Conservation (phyloP, 2,888 invertebrate species). For the Lithophane semibrunnea region DNA sequence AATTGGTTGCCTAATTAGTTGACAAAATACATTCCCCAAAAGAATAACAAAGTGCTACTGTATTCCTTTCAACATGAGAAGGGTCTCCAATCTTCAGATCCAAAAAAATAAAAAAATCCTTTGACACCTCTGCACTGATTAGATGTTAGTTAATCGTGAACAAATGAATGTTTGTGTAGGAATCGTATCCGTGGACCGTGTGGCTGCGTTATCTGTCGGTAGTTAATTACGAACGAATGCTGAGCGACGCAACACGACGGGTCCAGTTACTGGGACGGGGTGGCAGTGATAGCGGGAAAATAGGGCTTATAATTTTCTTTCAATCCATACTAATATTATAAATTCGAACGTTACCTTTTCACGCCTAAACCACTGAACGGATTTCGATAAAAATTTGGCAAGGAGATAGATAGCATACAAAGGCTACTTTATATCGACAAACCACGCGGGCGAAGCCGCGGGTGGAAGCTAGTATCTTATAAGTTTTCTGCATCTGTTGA, state of each 20-base stretch:
- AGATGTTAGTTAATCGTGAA: conserved; percentile 51
- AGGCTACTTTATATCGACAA: too few relatives aligned
- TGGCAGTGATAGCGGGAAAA: conserved; percentile 23
- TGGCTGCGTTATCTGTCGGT: conserved; percentile 51
- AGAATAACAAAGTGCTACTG: conserved; percentile 45
- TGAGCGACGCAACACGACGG: conserved; percentile 31
- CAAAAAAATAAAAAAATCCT: conserved; percentile 2
- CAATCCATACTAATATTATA: too few relatives aligned
- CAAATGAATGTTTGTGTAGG: conserved; percentile 60
- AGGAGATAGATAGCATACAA: too few relatives aligned
- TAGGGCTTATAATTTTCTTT: neutral
- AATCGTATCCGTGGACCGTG: conserved; percentile 45
- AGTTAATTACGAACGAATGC: conserved; percentile 63
- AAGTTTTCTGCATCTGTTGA: neutral
- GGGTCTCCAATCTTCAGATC: conserved; percentile 15
- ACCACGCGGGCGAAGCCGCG: too few relatives aligned
- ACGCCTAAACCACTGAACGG: too few relatives aligned
- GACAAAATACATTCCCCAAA: neutral
- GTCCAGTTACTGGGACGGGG: conserved; percentile 46
- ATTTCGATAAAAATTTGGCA: too few relatives aligned
- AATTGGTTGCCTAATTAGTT: conserved; percentile 39
- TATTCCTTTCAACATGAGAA: conserved; percentile 28
- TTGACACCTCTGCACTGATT: conserved; percentile 53
- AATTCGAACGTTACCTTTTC: too few relatives aligned
- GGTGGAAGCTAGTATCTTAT: neutral